These are phyloP conservation scores for Cryptotis parvus DNA, from an alignment of 2,113 vertebrate genomes.

Conservation along the genomic window DNA sequence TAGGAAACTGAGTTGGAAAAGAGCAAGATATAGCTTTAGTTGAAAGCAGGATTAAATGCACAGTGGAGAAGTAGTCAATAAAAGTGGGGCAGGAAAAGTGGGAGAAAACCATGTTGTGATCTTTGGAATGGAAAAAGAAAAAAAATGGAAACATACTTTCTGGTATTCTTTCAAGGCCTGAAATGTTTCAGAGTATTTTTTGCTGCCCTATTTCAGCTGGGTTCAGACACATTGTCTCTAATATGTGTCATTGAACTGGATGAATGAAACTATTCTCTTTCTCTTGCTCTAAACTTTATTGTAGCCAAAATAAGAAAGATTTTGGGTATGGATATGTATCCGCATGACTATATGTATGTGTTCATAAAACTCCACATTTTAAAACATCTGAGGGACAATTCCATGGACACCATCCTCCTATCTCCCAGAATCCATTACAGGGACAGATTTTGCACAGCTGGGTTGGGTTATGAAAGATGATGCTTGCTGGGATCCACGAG, in stretches of 20 bases:
- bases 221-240: background rate
- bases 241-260: background rate
- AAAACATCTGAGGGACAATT: background rate
- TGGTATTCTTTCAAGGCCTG: background rate
- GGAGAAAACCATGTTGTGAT: background rate
- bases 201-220: background rate
- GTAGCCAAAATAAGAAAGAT: background rate
- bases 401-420: background rate
- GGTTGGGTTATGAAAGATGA: background rate
- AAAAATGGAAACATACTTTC: background rate
- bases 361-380: background rate
- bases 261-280: background rate
- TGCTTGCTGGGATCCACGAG: background rate
- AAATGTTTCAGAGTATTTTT: background rate
- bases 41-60: background rate
- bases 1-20: background rate
- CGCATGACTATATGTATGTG: too few species aligned
- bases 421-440: background rate
- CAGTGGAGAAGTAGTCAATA: background rate
- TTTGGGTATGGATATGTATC: too few species aligned
- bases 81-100: background rate
- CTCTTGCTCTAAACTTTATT: background rate
- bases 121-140: background rate
- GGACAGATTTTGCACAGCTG: background rate
- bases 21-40: background rate